Evolutionary conservation across 2,113 vertebrate species (phyloP).

Genomic region (Hemicordylus capensis): DNA sequence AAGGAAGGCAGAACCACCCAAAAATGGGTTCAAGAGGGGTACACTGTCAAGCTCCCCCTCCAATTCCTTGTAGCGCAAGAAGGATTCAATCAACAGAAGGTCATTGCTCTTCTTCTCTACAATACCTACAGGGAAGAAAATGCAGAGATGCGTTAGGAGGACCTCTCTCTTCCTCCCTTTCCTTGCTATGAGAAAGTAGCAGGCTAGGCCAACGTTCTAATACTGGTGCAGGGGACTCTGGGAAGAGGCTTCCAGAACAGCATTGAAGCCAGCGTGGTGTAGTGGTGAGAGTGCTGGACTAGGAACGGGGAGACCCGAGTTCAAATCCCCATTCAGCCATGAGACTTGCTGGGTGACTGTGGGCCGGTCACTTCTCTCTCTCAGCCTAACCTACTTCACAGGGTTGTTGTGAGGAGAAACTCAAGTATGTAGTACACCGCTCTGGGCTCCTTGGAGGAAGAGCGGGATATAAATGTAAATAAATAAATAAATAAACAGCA

Average conservation of each 20-base stretch:
- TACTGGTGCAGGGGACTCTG: background rate
- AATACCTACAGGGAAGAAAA: conserved; percentile 45
- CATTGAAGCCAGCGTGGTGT: background rate
- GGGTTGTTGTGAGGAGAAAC: too few species aligned
- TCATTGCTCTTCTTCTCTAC: conserved; percentile 65
- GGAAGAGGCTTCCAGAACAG: background rate
- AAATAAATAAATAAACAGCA: too few species aligned
- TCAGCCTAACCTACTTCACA: too few species aligned
- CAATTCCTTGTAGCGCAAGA: background rate
- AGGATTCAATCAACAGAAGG: conserved; percentile 65
- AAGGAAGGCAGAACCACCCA: background rate
- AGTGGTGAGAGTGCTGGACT: too few species aligned
- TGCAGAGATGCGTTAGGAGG: background rate
- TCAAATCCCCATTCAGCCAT: too few species aligned
- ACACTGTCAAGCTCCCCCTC: accelerated
- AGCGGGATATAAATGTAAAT: too few species aligned
- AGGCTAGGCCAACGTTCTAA: background rate
- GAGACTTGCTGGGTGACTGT: too few species aligned
- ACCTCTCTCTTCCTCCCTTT: background rate
- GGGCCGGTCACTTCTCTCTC: too few species aligned
- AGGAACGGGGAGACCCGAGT: too few species aligned
- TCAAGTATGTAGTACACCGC: too few species aligned
- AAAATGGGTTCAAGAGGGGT: conserved; percentile 55
- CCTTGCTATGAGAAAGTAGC: background rate
- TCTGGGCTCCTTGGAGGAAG: too few species aligned